These are phyloP conservation scores for Myotis davidii DNA, from an alignment of 2,113 vertebrate genomes.

Conservation along the genomic window DNA sequence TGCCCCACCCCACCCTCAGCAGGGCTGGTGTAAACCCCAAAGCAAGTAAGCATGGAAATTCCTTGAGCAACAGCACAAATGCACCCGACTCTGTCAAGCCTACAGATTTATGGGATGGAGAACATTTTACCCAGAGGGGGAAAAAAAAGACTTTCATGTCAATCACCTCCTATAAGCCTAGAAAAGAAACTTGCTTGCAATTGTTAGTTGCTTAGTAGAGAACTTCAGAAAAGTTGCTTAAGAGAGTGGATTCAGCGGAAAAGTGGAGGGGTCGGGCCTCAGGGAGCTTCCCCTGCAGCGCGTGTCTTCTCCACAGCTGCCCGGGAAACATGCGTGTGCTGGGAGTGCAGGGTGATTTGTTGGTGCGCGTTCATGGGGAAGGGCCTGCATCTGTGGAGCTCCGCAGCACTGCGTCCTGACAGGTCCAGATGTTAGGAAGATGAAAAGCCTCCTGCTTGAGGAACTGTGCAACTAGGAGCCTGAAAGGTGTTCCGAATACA, in stretches of 20 bases:
- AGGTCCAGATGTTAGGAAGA: constrained; percentile 88
- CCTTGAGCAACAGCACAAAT: constrained; percentile 81
- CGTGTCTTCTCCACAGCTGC: constrained; percentile 67
- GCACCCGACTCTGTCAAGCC: constrained; percentile 79
- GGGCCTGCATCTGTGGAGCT: constrained; percentile 83
- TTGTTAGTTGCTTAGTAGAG: constrained; percentile 58
- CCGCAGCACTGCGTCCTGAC: constrained; percentile 82
- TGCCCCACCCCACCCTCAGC: constrained; percentile 65
- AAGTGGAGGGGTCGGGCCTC: background rate
- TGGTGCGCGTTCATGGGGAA: constrained; percentile 81
- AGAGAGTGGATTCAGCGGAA: constrained; percentile 46
- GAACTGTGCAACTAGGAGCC: constrained; percentile 80
- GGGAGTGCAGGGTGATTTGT: constrained; percentile 82
- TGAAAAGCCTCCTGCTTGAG: constrained; percentile 86
- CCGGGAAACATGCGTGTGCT: constrained; percentile 79
- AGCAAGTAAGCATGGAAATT: constrained; percentile 76
- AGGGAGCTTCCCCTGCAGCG: constrained; percentile 51
- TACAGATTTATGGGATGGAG: constrained; percentile 79
- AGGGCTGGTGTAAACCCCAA: constrained; percentile 78
- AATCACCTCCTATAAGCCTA: constrained; percentile 73
- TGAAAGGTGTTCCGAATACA: constrained; percentile 83
- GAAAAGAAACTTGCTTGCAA: constrained; percentile 74
- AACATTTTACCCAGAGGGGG: constrained; percentile 77
- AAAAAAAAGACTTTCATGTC: constrained; percentile 69
- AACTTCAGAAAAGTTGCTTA: constrained; percentile 40